Percentiles rank a stretch among this genome's conserved stretches.
phyloP scores from a whole-genome alignment of 2,797 vertebrate species.

The Acipenser transmontanus region DNA sequence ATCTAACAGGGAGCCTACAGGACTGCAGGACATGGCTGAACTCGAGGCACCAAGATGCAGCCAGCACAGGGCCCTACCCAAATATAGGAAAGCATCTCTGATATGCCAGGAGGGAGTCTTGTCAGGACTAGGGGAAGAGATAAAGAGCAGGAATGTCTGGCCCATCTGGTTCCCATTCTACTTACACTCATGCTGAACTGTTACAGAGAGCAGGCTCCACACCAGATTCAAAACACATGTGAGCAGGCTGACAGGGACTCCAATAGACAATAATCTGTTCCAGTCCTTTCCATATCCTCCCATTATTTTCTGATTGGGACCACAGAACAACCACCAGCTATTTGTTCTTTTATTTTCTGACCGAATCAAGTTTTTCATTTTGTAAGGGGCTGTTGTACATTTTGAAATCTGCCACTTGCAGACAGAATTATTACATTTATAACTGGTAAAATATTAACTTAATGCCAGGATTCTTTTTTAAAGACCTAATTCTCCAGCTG shows the following conservation, averaged over 20 bases:
- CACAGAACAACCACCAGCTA: too few relatives aligned
- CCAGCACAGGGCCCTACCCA: constrained; percentile 49
- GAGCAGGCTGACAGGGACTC: constrained; percentile 44
- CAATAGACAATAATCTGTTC: constrained; percentile 1
- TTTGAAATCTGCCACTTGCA: too few relatives aligned
- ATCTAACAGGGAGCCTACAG: too few relatives aligned
- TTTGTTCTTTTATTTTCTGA: too few relatives aligned
- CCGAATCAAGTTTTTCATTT: too few relatives aligned
- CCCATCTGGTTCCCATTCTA: constrained; percentile 72
- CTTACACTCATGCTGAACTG: constrained; percentile 65
- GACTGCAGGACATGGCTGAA: too few relatives aligned
- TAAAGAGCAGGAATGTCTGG: constrained; percentile 73
- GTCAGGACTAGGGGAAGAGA: constrained; percentile 69
- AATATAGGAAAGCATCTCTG: constrained; percentile 72
- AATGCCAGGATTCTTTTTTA: too few relatives aligned
- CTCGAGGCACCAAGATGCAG: neutral
- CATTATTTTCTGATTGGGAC: too few relatives aligned
- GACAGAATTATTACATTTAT: too few relatives aligned
- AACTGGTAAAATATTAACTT: too few relatives aligned
- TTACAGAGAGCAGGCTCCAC: constrained; percentile 66
- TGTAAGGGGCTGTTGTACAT: too few relatives aligned
- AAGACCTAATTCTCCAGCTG: too few relatives aligned
- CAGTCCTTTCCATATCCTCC: neutral
- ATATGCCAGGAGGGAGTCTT: constrained; percentile 47
- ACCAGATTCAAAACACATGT: constrained; percentile 68